Evolutionary conservation across 2,888 invertebrate species (phyloP).

Genomic region (Seira sanloemensis): DNA sequence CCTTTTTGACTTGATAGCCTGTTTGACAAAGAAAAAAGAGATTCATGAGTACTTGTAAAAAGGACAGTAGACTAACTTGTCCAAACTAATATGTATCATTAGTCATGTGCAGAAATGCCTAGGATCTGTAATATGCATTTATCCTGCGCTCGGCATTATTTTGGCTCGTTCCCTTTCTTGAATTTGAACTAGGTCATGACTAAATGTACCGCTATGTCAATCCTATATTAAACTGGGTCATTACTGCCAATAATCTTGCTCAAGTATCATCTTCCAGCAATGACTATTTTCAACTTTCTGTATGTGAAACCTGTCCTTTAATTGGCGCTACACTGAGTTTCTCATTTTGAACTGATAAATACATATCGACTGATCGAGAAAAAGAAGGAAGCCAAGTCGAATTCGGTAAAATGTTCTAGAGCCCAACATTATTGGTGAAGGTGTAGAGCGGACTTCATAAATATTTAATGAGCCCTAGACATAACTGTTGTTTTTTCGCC

Average conservation of each 20-base stretch:
- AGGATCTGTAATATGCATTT: no score
- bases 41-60: slow-evolving; percentile 46
- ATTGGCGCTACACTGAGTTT: no score
- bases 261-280: background rate
- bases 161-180: no score
- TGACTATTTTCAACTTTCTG: no score
- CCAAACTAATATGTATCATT: background rate
- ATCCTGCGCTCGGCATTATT: no score
- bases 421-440: background rate
- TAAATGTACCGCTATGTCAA: slow-evolving; percentile 42
- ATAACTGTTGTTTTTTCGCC: slow-evolving; percentile 23
- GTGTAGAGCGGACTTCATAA: background rate
- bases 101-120: no score
- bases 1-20: slow-evolving; percentile 85
- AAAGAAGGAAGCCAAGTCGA: background rate
- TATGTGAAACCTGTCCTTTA: no score
- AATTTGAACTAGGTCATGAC: slow-evolving; percentile 52
- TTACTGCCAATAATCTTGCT: slow-evolving; percentile 17
- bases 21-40: slow-evolving; percentile 39
- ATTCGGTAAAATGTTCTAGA: background rate
- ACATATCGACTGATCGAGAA: slow-evolving; percentile 2
- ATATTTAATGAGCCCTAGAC: slow-evolving; percentile 7
- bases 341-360: no score
- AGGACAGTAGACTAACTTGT: slow-evolving; percentile 47
- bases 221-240: slow-evolving; percentile 47